These are phyloP conservation scores for Aethina tumida DNA, from an alignment of 1,140 invertebrate genomes.

Conservation along the genomic window DNA sequence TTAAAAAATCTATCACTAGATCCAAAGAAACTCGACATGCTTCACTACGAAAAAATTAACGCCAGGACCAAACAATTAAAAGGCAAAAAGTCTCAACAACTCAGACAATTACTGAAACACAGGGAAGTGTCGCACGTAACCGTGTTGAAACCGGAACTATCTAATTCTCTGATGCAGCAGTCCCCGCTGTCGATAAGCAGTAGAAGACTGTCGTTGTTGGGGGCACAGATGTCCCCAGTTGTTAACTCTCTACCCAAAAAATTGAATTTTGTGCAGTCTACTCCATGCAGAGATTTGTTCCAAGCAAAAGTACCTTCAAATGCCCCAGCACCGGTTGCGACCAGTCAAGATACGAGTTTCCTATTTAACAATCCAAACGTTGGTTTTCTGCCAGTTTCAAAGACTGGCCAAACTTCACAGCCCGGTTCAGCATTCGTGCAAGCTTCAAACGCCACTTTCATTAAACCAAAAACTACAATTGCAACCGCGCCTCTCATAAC, in stretches of 20 bases:
- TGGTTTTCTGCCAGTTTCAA: no score
- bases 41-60: slow-evolving; percentile 22
- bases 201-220: slow-evolving; percentile 15
- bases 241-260: slow-evolving; percentile 10
- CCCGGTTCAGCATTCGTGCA: no score
- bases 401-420: no score
- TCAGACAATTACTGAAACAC: slow-evolving; percentile 20
- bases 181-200: slow-evolving; percentile 16
- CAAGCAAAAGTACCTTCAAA: neutral
- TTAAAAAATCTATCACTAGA: slow-evolving; percentile 23
- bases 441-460: no score
- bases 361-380: no score
- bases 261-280: slow-evolving; percentile 23
- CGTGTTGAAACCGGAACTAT: slow-evolving; percentile 24
- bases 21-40: slow-evolving; percentile 17
- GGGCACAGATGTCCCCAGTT: slow-evolving; percentile 17
- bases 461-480: no score
- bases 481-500: no score
- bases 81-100: slow-evolving; percentile 17
- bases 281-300: slow-evolving; percentile 9
- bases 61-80: slow-evolving; percentile 22
- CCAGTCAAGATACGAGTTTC: no score
- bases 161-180: slow-evolving; percentile 13
- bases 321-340: neutral
- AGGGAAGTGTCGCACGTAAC: slow-evolving; percentile 19